phyloP scores from a whole-genome alignment of 1,140 invertebrate genomes.

The Aradophagus sp. region DNA sequence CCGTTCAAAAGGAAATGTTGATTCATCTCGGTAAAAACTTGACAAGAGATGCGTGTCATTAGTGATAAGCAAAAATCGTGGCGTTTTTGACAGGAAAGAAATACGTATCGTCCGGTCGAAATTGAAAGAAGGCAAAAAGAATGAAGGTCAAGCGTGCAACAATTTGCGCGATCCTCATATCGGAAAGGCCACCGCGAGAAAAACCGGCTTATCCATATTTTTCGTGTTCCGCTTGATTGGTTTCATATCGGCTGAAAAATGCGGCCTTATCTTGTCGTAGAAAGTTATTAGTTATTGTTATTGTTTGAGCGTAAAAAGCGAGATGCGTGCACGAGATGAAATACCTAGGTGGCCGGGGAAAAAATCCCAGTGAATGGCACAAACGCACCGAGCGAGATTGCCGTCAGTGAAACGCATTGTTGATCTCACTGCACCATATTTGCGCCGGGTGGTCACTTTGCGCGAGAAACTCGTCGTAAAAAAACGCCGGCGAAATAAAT shows the following conservation, averaged over 20 bases:
- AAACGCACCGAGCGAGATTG: slow-evolving; percentile 25
- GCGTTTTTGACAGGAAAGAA: too few relatives aligned
- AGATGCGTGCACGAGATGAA: slow-evolving; percentile 40
- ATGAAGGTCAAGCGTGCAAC: too few relatives aligned
- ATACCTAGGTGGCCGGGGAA: slow-evolving; percentile 10
- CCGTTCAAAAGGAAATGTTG: too few relatives aligned
- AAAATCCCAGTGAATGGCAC: slow-evolving; percentile 37
- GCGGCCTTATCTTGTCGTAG: slow-evolving; percentile 30
- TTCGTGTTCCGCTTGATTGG: slow-evolving; percentile 39
- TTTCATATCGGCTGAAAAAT: slow-evolving; percentile 14
- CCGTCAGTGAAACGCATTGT: slow-evolving; percentile 50
- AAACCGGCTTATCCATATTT: slow-evolving; percentile 17
- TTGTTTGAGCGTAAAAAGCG: slow-evolving; percentile 37
- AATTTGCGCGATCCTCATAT: slow-evolving; percentile 3
- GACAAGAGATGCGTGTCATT: too few relatives aligned
- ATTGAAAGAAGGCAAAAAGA: too few relatives aligned
- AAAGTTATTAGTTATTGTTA: slow-evolving; percentile 54
- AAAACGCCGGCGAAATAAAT: too few relatives aligned
- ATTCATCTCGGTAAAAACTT: too few relatives aligned
- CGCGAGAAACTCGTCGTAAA: slow-evolving; percentile 49
- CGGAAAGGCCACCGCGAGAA: slow-evolving; percentile 19
- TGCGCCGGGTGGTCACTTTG: slow-evolving; percentile 10
- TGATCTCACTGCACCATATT: slow-evolving; percentile 56
- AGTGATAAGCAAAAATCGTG: too few relatives aligned
- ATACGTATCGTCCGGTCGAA: too few relatives aligned